Evolutionary conservation across 2,888 invertebrate genomes (phyloP).

Genomic region (Synergus gifuensis): DNA sequence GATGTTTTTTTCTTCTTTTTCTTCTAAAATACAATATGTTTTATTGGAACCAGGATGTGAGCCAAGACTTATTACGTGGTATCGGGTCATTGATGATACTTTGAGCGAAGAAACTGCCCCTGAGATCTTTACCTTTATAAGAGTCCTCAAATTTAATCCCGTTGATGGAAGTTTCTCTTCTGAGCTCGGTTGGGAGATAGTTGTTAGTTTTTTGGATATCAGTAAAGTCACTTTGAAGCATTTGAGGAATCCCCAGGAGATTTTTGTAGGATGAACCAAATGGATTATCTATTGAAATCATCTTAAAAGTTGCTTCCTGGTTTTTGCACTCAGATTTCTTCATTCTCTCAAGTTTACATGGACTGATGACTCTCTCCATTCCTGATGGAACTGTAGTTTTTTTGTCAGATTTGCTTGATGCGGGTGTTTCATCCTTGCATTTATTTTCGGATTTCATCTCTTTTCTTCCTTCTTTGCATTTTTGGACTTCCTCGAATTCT

Average conservation of each 20-base stretch:
- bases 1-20: neutral
- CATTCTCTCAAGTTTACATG: constrained; percentile 3
- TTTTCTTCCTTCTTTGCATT: neutral
- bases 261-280: neutral
- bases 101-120: neutral
- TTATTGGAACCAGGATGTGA: neutral
- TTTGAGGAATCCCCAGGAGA: neutral
- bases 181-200: neutral
- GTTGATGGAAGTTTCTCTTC: neutral
- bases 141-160: neutral
- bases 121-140: neutral
- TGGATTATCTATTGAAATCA: neutral
- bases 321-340: neutral
- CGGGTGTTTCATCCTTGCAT: neutral
- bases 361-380: neutral
- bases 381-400: neutral
- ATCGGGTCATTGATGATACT: neutral
- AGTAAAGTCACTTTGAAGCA: neutral
- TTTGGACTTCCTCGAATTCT: constrained; percentile 22
- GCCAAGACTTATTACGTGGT: neutral
- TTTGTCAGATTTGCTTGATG: neutral
- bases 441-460: neutral
- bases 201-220: neutral
- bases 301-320: neutral
- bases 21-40: neutral